Evolutionary conservation across 2,113 vertebrate genomes (phyloP).

Genomic region (Nesoenas mayeri): DNA sequence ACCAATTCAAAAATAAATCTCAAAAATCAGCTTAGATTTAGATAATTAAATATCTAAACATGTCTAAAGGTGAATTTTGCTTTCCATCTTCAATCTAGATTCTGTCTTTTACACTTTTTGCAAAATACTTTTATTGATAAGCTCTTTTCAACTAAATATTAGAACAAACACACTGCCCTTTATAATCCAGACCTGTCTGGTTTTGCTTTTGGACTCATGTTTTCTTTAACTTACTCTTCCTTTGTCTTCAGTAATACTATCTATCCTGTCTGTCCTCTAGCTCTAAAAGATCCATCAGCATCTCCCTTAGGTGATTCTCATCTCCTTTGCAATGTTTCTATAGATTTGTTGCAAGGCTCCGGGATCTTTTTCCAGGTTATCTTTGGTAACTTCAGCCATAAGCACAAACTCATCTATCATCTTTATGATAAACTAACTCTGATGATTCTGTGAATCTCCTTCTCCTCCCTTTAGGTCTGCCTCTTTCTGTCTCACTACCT

Average conservation of each 20-base stretch:
- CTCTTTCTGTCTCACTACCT: not conserved
- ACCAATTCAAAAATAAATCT: not conserved
- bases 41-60: not conserved
- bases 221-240: not conserved
- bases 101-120: not conserved
- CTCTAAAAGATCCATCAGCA: not conserved
- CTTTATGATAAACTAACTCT: not conserved
- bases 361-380: not conserved
- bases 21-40: not conserved
- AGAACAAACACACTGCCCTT: not conserved
- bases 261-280: not conserved
- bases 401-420: not conserved
- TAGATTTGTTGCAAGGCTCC: not conserved
- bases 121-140: not conserved
- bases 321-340: not conserved
- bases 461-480: not conserved
- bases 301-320: not conserved
- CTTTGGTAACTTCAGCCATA: not conserved
- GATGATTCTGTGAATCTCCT: not conserved
- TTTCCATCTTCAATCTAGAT: not conserved
- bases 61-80: not conserved
- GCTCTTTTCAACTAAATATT: not conserved
- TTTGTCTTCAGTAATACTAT: not conserved
- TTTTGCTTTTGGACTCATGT: not conserved
- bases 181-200: not conserved